Conservation (phyloP, 2,113 vertebrate species). For the Podocnemis expansa region DNA sequence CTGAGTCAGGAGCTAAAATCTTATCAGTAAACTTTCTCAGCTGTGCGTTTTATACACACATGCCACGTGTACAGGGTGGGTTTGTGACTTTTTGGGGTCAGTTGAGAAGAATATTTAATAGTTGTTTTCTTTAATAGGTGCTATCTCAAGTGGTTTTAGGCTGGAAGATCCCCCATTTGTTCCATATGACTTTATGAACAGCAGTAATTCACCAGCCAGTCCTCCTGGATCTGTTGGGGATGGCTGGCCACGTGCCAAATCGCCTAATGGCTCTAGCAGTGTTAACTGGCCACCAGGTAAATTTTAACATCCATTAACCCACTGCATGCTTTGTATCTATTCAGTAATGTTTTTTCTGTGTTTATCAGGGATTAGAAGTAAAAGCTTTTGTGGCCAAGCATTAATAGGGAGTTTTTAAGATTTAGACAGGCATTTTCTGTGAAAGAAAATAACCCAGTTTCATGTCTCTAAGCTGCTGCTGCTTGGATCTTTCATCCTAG, state of each 20-base stretch:
- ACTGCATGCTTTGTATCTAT: accelerated
- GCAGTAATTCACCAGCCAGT: constrained; percentile 93
- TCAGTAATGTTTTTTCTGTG: accelerated
- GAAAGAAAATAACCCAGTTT: neutral
- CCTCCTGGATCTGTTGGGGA: constrained; percentile 97
- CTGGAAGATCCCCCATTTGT: constrained; percentile 95
- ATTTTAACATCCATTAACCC: accelerated
- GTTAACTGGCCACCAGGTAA: constrained; percentile 96
- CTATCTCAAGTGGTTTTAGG: constrained; percentile 98
- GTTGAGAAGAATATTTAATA: neutral
- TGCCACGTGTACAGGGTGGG: neutral
- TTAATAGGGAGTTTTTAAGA: neutral
- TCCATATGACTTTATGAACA: constrained; percentile 94
- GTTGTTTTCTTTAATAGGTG: constrained; percentile 78
- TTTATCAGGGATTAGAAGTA: accelerated
- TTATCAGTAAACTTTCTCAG: neutral
- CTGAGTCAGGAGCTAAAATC: neutral
- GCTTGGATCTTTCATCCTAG: constrained; percentile 70
- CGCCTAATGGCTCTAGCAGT: constrained; percentile 95
- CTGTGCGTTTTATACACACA: neutral
- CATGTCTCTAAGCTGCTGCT: neutral
- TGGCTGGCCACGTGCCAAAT: constrained; percentile 99
- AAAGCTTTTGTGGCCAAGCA: accelerated
- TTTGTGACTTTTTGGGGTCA: neutral
- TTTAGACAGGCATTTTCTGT: constrained; percentile 23